phyloP scores from a whole-genome alignment of 2,888 invertebrate species.

The Formica aserva region DNA sequence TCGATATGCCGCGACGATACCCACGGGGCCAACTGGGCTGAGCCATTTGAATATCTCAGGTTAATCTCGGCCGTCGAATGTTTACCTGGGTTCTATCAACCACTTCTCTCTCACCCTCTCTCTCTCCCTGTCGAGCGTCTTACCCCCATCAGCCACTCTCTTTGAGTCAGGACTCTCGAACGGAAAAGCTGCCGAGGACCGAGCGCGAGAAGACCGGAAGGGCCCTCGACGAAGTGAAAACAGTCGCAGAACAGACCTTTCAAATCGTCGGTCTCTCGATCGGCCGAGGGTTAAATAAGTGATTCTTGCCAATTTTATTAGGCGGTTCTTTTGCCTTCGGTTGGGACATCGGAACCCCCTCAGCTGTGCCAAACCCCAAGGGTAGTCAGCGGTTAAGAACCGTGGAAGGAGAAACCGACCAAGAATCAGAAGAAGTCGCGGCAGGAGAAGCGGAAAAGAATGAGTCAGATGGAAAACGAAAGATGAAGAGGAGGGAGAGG shows the following conservation, averaged over 20 bases:
- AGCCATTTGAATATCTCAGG: slow-evolving; percentile 84
- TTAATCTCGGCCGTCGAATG: slow-evolving; percentile 79
- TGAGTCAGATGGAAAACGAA: slow-evolving; percentile 55
- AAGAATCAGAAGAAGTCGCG: slow-evolving; percentile 53
- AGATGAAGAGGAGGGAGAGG: background rate
- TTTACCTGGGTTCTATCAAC: slow-evolving; percentile 78
- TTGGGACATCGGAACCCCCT: slow-evolving; percentile 40
- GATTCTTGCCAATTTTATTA: slow-evolving; percentile 83
- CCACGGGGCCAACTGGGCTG: slow-evolving; percentile 81
- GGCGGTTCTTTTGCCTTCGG: slow-evolving; percentile 66
- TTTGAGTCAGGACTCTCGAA: slow-evolving; percentile 53
- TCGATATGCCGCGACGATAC: slow-evolving; percentile 79
- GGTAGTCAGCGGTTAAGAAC: slow-evolving; percentile 70
- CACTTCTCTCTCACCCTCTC: slow-evolving; percentile 63
- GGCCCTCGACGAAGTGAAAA: slow-evolving; percentile 57
- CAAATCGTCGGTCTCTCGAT: slow-evolving; percentile 62
- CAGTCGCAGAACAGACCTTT: slow-evolving; percentile 43
- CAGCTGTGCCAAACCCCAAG: slow-evolving; percentile 71
- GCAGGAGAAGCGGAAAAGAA: slow-evolving; percentile 42
- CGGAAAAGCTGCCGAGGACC: slow-evolving; percentile 15
- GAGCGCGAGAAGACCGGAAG: slow-evolving; percentile 56
- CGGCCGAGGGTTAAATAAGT: slow-evolving; percentile 80
- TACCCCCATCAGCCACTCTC: slow-evolving; percentile 39
- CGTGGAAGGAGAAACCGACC: slow-evolving; percentile 43
- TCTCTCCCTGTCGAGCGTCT: slow-evolving; percentile 45